Evolutionary conservation across 2,113 vertebrate genomes (phyloP).

Genomic region (Cyanistes caeruleus): DNA sequence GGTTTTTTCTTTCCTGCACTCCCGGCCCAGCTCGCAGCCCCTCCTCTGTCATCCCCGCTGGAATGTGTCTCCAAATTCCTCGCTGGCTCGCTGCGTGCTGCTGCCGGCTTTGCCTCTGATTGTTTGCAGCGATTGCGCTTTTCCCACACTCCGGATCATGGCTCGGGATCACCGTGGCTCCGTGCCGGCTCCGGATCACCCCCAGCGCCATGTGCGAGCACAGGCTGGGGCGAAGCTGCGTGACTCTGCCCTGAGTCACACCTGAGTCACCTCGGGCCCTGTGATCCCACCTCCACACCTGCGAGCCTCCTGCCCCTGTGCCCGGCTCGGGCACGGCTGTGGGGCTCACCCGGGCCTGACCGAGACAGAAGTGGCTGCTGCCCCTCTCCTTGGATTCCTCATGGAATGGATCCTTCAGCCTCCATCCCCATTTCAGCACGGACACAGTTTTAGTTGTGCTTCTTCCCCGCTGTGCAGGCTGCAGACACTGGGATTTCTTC

Average conservation of each 20-base stretch:
- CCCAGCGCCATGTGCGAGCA: neutral
- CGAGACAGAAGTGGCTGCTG: neutral
- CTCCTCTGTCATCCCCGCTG: constrained; percentile 56
- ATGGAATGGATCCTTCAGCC: neutral
- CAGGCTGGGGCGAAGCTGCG: neutral
- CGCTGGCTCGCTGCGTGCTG: constrained; percentile 33
- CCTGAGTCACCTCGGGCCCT: neutral
- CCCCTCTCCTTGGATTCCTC: neutral
- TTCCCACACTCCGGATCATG: constrained; percentile 62
- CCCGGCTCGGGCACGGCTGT: fast-evolving
- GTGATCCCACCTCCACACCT: neutral
- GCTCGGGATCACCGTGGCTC: constrained; percentile 46
- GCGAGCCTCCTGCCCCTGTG: neutral
- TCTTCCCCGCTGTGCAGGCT: neutral
- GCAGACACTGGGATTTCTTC: neutral
- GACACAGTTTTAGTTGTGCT: fast-evolving
- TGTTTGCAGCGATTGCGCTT: constrained; percentile 55
- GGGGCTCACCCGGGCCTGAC: fast-evolving
- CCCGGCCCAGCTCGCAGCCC: neutral
- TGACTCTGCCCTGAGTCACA: constrained; percentile 40
- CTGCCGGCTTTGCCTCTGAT: constrained; percentile 61
- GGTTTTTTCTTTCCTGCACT: neutral
- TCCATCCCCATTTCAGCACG: fast-evolving
- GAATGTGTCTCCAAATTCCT: constrained; percentile 60
- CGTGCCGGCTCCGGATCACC: constrained; percentile 10